phyloP scores from a whole-genome alignment of 2,113 vertebrate species.

The Pomatorhinus ruficollis region DNA sequence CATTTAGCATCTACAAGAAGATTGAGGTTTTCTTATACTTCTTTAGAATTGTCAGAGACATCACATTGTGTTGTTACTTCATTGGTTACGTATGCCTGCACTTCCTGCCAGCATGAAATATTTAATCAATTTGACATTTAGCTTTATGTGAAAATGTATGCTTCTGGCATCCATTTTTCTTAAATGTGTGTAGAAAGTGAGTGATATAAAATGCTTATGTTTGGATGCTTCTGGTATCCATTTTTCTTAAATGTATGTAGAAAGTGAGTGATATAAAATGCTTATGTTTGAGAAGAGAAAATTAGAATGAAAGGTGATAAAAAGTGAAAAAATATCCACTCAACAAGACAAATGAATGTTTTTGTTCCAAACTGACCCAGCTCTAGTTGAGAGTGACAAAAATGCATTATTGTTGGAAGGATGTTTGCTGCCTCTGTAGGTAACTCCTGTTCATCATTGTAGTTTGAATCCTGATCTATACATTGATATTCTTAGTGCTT shows the following conservation, averaged over 20 bases:
- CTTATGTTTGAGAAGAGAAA: background rate
- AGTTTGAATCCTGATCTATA: background rate
- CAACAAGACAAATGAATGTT: background rate
- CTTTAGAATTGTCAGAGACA: background rate
- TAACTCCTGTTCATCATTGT: background rate
- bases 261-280: background rate
- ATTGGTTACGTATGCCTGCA: background rate
- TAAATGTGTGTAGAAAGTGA: background rate
- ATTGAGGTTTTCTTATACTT: background rate
- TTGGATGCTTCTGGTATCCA: background rate
- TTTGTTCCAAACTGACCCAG: background rate
- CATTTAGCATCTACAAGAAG: background rate
- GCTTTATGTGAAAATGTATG: background rate
- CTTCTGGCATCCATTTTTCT: background rate
- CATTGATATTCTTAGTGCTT: background rate
- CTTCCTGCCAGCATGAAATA: background rate
- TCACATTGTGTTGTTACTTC: background rate
- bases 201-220: background rate
- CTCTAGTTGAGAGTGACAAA: background rate
- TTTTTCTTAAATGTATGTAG: background rate
- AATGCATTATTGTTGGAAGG: background rate
- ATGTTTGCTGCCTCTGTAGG: background rate
- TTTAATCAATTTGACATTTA: constrained; percentile 12
- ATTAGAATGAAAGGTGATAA: background rate
- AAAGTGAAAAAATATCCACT: background rate